Evolutionary conservation across 2,888 invertebrate species (phyloP).

Genomic region (Dione juno): DNA sequence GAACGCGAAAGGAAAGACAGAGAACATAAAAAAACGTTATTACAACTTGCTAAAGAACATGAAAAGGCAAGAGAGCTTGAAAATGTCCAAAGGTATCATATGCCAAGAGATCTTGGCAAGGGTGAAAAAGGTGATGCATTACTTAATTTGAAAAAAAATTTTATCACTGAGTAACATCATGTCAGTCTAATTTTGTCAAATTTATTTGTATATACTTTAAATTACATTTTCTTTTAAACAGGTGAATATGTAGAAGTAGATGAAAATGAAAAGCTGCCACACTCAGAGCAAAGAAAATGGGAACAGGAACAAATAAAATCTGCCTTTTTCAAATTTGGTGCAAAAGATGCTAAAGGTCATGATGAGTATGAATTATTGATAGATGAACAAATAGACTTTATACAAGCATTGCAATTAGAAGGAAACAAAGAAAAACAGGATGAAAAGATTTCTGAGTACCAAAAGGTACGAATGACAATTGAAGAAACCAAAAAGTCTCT

Average conservation of each 20-base stretch:
- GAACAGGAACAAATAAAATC: slow-evolving; percentile 98
- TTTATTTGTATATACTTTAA: background rate
- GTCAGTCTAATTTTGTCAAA: background rate
- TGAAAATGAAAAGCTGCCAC: slow-evolving; percentile 91
- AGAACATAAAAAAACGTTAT: slow-evolving; percentile 94
- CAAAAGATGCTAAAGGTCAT: slow-evolving; percentile 89
- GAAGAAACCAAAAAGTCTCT: slow-evolving; percentile 96
- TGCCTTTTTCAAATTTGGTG: slow-evolving; percentile 96
- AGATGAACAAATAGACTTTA: slow-evolving; percentile 99
- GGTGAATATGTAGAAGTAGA: slow-evolving; percentile 93
- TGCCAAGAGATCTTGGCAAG: slow-evolving; percentile 94
- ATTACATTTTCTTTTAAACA: slow-evolving; percentile 46
- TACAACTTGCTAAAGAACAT: slow-evolving; percentile 97
- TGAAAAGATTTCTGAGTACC: slow-evolving; percentile 85
- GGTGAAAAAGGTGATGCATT: slow-evolving; percentile 81
- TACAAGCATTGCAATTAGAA: slow-evolving; percentile 93
- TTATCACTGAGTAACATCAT: background rate
- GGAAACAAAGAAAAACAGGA: slow-evolving; percentile 85
- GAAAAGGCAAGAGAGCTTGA: slow-evolving; percentile 96
- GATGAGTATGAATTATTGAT: slow-evolving; percentile 96
- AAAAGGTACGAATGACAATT: slow-evolving; percentile 89
- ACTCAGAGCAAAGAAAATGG: slow-evolving; percentile 96
- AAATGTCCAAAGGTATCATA: slow-evolving; percentile 95
- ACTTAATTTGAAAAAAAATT: background rate
- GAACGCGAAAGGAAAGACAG: slow-evolving; percentile 92